Conservation (phyloP, 2,888 invertebrate species). For the Empis livida region DNA sequence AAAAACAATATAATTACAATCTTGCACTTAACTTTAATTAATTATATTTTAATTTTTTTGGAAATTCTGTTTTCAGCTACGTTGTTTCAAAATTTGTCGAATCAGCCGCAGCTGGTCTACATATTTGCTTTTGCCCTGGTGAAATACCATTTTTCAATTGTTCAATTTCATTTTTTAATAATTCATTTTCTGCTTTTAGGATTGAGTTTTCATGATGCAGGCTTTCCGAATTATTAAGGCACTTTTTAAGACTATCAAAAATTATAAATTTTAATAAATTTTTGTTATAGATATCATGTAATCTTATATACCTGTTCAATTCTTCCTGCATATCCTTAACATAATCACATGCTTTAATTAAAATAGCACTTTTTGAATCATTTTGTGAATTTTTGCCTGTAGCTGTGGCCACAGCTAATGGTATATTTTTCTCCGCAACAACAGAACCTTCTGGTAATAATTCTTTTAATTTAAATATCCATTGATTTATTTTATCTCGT, state of each 20-base stretch:
- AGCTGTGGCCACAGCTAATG: conserved; percentile 5
- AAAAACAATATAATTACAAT: too few species aligned
- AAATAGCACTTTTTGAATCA: conserved; percentile 87
- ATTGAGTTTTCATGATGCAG: conserved; percentile 5
- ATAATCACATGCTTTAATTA: conserved; percentile 92
- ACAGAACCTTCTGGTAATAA: conserved; percentile 55
- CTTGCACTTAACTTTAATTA: too few species aligned
- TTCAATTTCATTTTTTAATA: conserved; percentile 22
- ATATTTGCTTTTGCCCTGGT: neutral
- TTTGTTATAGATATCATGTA: neutral
- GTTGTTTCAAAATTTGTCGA: neutral
- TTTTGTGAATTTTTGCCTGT: conserved; percentile 15
- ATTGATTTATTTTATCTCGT: conserved; percentile 91
- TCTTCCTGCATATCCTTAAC: conserved; percentile 71
- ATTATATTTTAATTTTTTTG: too few species aligned
- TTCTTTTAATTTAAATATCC: conserved; percentile 87
- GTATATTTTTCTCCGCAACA: neutral
- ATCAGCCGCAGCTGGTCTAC: too few species aligned
- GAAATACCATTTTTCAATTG: conserved; percentile 18
- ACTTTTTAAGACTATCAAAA: conserved; percentile 25
- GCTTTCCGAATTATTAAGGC: conserved; percentile 17
- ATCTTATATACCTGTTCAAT: conserved; percentile 51
- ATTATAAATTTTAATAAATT: neutral
- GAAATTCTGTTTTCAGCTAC: neutral
- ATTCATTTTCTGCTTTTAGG: conserved; percentile 21